Conservation (phyloP, 2,888 invertebrate genomes). For the Bimastos eiseni region DNA sequence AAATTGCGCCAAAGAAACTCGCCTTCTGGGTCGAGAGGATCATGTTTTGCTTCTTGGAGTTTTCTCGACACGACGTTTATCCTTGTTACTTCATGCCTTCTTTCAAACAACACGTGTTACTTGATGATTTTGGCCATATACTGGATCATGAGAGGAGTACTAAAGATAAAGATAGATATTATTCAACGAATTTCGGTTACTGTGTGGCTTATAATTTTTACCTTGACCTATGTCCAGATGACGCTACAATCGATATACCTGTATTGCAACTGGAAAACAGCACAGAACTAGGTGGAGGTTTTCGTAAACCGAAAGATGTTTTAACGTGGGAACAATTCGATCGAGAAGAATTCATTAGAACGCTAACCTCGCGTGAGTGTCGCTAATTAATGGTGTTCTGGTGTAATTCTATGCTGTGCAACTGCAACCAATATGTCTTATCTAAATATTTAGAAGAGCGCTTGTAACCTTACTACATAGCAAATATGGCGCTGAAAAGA, state of each 20-base stretch:
- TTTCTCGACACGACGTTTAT: constrained; percentile 3
- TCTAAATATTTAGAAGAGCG: too few relatives aligned
- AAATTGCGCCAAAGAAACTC: neutral
- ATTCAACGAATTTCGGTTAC: neutral
- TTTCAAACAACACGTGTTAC: neutral
- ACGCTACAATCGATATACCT: neutral
- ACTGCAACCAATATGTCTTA: too few relatives aligned
- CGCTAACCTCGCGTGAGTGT: neutral
- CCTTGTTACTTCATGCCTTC: neutral
- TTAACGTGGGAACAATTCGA: neutral
- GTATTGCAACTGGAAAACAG: neutral
- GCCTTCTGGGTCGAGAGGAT: neutral
- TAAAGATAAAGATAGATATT: too few relatives aligned
- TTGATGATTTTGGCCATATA: too few relatives aligned
- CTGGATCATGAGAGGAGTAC: neutral
- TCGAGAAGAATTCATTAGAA: neutral
- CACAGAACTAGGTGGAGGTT: too few relatives aligned
- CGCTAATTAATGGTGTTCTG: neutral
- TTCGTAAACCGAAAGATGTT: neutral
- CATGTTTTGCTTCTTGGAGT: neutral
- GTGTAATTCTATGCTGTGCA: neutral
- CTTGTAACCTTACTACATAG: too few relatives aligned
- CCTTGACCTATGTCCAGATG: neutral
- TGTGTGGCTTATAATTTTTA: neutral
- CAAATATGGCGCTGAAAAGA: too few relatives aligned